phyloP scores from a whole-genome alignment of 2,797 vertebrate species.

The Epinephelus awoara region DNA sequence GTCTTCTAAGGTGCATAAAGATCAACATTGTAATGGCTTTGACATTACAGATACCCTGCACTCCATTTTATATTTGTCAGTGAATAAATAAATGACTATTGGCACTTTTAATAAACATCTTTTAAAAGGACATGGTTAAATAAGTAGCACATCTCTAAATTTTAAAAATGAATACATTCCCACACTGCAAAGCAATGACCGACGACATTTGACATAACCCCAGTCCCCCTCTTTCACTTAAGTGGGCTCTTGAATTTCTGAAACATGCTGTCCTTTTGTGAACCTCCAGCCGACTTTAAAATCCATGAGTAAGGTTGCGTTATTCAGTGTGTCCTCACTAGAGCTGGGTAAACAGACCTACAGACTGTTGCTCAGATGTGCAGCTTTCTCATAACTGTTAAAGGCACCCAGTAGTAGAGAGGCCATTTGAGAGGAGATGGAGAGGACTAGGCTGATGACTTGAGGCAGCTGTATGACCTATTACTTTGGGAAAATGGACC shows the following conservation, averaged over 20 bases:
- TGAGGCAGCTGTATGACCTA: conserved; percentile 78
- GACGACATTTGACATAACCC: conserved; percentile 56
- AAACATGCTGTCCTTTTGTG: conserved; percentile 68
- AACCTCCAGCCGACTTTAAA: conserved; percentile 71
- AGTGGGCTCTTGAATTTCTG: conserved; percentile 63
- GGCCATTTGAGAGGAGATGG: conserved; percentile 72
- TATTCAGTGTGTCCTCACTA: conserved; percentile 63
- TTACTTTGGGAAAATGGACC: conserved; percentile 83
- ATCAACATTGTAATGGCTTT: conserved; percentile 30
- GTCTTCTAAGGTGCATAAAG: conserved; percentile 23
- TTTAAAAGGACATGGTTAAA: conserved; percentile 23
- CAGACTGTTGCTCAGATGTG: conserved; percentile 48
- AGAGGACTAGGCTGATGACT: conserved; percentile 71
- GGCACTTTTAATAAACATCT: conserved; percentile 41
- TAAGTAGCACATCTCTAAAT: conserved; percentile 40
- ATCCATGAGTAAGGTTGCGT: conserved; percentile 76
- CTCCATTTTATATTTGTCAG: conserved; percentile 45
- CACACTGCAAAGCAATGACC: conserved; percentile 18
- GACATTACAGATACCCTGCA: conserved; percentile 35
- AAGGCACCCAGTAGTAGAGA: conserved; percentile 53
- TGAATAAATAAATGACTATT: conserved; percentile 48
- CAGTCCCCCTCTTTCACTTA: conserved; percentile 37
- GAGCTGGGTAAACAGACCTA: conserved; percentile 67
- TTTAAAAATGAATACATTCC: conserved; percentile 44
- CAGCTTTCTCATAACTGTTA: conserved; percentile 66